phyloP scores from a whole-genome alignment of 2,888 invertebrate species.

The Sarcophaga caerulescens region DNA sequence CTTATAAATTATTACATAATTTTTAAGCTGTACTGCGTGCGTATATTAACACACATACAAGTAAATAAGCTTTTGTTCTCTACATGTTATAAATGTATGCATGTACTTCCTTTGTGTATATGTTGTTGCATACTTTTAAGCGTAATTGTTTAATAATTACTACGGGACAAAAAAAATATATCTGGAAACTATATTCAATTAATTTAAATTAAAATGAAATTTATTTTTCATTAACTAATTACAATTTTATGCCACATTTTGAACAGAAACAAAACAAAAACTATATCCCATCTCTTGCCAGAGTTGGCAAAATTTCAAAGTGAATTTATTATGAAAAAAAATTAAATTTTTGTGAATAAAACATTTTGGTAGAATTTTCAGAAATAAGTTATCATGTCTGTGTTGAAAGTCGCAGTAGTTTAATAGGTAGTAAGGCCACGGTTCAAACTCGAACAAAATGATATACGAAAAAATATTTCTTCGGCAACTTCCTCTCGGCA shows the following conservation, averaged over 20 bases:
- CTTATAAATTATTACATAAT: constrained; percentile 34
- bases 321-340: too few species aligned
- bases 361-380: too few species aligned
- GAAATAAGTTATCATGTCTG: too few species aligned
- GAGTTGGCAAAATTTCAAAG: too few species aligned
- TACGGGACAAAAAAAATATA: neutral
- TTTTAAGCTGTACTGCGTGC: neutral
- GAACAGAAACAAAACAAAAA: neutral
- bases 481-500: too few species aligned
- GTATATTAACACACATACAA: neutral
- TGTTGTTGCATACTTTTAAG: neutral
- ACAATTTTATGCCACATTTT: neutral
- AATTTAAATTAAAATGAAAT: constrained; percentile 19
- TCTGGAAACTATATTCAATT: neutral
- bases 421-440: too few species aligned
- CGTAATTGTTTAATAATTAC: constrained; percentile 4
- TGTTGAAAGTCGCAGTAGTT: too few species aligned
- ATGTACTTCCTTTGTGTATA: neutral
- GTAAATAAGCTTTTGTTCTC: neutral
- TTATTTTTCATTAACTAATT: neutral
- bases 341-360: too few species aligned
- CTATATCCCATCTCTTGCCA: too few species aligned
- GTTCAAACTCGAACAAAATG: too few species aligned
- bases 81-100: neutral
- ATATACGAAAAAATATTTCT: too few species aligned